Evolutionary conservation across 2,113 vertebrate genomes (phyloP).

Genomic region (Gasterosteus nipponicus): DNA sequence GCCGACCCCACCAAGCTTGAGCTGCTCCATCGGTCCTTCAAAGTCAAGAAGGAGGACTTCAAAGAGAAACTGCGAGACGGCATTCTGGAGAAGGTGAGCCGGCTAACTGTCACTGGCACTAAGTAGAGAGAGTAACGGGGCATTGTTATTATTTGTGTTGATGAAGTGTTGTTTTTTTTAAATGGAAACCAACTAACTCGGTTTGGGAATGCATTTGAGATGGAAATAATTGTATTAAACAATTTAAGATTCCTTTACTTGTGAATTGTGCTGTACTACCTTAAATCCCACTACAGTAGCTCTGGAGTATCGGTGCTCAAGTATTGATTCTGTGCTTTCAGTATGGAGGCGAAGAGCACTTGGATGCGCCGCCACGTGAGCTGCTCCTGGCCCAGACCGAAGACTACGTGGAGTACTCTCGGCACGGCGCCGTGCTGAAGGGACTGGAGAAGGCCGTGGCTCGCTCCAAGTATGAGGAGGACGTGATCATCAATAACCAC

Average conservation of each 20-base stretch:
- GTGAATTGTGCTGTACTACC: background rate
- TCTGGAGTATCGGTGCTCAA: background rate
- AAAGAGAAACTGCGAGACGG: constrained; percentile 93
- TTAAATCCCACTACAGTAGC: background rate
- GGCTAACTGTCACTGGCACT: too few species aligned
- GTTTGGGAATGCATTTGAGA: background rate
- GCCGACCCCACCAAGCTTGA: constrained; percentile 97
- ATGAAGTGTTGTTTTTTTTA: background rate
- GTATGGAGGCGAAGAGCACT: constrained; percentile 95
- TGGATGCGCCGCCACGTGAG: constrained; percentile 91
- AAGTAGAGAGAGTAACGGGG: background rate
- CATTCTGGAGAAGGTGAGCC: constrained; percentile 93
- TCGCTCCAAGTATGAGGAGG: constrained; percentile 96
- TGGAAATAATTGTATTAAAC: background rate
- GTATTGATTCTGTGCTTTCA: constrained; percentile 54
- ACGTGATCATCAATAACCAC: constrained; percentile 94
- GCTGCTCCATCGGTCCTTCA: constrained; percentile 94
- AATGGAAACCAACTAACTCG: background rate
- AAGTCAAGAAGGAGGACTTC: constrained; percentile 98
- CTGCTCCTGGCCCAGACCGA: constrained; percentile 95
- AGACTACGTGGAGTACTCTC: constrained; percentile 97
- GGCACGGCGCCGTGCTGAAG: constrained; percentile 95
- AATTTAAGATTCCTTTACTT: background rate
- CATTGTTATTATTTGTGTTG: background rate
- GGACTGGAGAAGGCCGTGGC: constrained; percentile 95